These are phyloP conservation scores for Zosterops pallidus DNA, from an alignment of 2,113 vertebrate genomes.

Conservation along the genomic window DNA sequence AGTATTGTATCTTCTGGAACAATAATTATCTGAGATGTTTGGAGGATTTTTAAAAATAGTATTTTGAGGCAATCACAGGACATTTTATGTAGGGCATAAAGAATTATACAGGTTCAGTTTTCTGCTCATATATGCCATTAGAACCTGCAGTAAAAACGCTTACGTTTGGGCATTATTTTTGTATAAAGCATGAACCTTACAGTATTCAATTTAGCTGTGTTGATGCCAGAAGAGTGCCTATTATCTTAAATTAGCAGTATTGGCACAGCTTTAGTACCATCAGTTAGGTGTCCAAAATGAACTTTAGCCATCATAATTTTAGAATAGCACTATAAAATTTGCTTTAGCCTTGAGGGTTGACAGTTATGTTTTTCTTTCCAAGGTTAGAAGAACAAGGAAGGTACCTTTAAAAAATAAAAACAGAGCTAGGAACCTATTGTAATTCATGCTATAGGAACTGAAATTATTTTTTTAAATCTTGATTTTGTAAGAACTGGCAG, in stretches of 20 bases:
- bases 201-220: background rate
- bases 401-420: background rate
- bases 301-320: background rate
- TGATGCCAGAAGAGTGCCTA: background rate
- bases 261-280: background rate
- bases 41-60: background rate
- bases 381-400: background rate
- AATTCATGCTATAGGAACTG: background rate
- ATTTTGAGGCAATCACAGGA: background rate
- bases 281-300: background rate
- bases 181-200: background rate
- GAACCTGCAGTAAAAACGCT: background rate
- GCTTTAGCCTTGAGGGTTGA: background rate
- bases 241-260: background rate
- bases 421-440: background rate
- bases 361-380: background rate
- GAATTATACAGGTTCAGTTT: background rate
- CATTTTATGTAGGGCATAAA: background rate
- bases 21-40: background rate
- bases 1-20: background rate
- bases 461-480: background rate
- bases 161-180: background rate
- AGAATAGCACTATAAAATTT: background rate
- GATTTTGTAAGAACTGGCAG: background rate
- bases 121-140: background rate